Evolutionary conservation across 2,888 invertebrate species (phyloP).

Genomic region (Fragum sueziense): DNA sequence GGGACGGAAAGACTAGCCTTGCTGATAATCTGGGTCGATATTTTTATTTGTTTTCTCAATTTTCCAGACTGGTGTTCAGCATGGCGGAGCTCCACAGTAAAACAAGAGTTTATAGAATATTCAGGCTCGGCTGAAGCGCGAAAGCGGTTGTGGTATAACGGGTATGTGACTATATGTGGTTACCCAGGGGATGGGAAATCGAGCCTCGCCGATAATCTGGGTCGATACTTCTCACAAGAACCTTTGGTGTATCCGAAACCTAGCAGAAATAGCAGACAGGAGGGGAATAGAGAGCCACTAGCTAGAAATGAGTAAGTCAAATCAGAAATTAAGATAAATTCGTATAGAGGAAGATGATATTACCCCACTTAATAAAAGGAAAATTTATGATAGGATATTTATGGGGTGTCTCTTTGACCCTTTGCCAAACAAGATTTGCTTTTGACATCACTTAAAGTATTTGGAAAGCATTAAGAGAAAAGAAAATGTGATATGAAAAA

Average conservation of each 20-base stretch:
- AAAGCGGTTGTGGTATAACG: conserved; percentile 47
- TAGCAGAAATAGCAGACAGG: neutral
- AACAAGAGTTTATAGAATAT: conserved; percentile 41
- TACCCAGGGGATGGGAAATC: conserved; percentile 61
- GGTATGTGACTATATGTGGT: conserved; percentile 57
- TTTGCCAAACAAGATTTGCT: too few species aligned
- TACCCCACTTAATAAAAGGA: too few species aligned
- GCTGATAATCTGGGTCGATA: neutral
- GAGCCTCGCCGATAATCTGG: conserved; percentile 53
- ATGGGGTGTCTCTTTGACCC: too few species aligned
- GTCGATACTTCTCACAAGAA: conserved; percentile 39
- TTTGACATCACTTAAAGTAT: too few species aligned
- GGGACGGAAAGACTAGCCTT: neutral
- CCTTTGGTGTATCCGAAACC: conserved; percentile 12
- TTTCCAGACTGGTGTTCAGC: conserved; percentile 60
- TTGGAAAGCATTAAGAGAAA: too few species aligned
- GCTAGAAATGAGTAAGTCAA: neutral
- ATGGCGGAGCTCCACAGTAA: conserved; percentile 36
- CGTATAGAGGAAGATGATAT: too few species aligned
- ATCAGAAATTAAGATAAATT: too few species aligned
- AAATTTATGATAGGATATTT: too few species aligned
- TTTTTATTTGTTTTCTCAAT: neutral
- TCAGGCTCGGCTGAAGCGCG: conserved; percentile 39
- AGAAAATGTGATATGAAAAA: too few species aligned
- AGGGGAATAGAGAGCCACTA: neutral